phyloP scores from a whole-genome alignment of 2,113 vertebrate species.

The Hyaena hyaena region DNA sequence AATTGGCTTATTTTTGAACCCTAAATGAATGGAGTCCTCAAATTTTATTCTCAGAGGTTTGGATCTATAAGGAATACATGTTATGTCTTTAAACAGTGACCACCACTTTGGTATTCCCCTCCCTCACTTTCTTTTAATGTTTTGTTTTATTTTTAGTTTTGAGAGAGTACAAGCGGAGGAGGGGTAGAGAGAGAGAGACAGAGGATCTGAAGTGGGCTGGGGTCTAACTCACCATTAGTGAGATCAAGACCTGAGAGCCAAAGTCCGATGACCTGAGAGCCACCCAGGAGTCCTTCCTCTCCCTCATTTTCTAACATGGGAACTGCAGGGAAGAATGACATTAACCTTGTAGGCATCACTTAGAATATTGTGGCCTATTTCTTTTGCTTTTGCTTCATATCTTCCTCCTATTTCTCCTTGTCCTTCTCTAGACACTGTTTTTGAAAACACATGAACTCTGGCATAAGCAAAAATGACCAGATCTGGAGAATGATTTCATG shows the following conservation, averaged over 20 bases:
- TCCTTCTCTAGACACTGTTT: background rate
- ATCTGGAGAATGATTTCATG: background rate
- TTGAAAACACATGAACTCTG: background rate
- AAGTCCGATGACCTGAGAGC: too few relatives aligned
- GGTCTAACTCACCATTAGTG: too few relatives aligned
- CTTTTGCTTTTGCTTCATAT: background rate
- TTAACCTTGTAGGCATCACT: background rate
- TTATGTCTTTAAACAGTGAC: background rate
- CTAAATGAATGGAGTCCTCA: background rate
- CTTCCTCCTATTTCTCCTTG: background rate
- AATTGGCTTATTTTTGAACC: background rate
- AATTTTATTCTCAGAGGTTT: background rate
- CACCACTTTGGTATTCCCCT: background rate
- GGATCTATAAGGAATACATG: background rate
- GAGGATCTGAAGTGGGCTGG: too few relatives aligned
- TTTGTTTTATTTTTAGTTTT: too few relatives aligned
- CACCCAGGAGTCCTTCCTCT: background rate
- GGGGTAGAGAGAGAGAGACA: too few relatives aligned
- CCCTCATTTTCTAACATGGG: background rate
- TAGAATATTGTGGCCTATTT: too few relatives aligned
- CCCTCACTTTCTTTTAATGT: background rate
- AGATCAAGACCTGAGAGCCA: too few relatives aligned
- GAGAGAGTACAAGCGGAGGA: too few relatives aligned
- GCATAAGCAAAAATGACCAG: background rate
- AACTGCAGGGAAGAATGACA: background rate